A percentile compares a stretch with the other conserved stretches of the same genome.
These are phyloP conservation scores for Lepetodrilus schrolli DNA, from an alignment of 2,888 invertebrate genomes.

Conservation along the genomic window DNA sequence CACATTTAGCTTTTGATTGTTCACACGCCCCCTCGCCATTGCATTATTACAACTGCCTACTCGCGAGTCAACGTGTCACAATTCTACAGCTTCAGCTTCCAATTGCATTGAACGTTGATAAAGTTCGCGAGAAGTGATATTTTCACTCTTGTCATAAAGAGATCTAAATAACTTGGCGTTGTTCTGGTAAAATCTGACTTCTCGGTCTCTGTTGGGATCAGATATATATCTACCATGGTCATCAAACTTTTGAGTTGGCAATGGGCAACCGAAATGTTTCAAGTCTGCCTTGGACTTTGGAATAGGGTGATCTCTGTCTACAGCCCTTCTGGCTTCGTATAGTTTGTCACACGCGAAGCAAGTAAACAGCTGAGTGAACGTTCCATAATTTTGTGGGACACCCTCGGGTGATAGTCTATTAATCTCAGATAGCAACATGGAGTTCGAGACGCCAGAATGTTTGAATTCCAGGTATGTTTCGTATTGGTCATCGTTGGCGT, in stretches of 20 bases:
- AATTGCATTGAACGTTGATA: too few species aligned
- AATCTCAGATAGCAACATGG: conserved; percentile 47
- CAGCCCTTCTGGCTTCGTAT: conserved; percentile 49
- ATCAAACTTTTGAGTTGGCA: conserved; percentile 64
- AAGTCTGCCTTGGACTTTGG: conserved; percentile 42
- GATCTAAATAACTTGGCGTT: not conserved
- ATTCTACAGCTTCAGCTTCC: too few species aligned
- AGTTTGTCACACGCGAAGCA: conserved; percentile 66
- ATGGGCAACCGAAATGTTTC: conserved; percentile 78
- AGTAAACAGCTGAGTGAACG: conserved; percentile 60
- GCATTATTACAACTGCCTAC: too few species aligned
- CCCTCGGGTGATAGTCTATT: conserved; percentile 52
- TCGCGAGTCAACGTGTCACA: too few species aligned
- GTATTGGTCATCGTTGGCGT: conserved; percentile 64
- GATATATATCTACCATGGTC: not conserved
- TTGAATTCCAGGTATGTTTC: conserved; percentile 58
- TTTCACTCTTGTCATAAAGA: not conserved
- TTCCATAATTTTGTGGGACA: not conserved
- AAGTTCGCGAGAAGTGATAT: not conserved
- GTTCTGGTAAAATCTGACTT: not conserved
- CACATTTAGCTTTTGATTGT: too few species aligned
- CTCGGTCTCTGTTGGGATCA: not conserved
- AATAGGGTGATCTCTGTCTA: conserved; percentile 40
- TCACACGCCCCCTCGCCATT: too few species aligned
- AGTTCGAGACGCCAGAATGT: conserved; percentile 53